Conservation (phyloP, 2,113 vertebrate species). For the Marmota flaviventris region DNA sequence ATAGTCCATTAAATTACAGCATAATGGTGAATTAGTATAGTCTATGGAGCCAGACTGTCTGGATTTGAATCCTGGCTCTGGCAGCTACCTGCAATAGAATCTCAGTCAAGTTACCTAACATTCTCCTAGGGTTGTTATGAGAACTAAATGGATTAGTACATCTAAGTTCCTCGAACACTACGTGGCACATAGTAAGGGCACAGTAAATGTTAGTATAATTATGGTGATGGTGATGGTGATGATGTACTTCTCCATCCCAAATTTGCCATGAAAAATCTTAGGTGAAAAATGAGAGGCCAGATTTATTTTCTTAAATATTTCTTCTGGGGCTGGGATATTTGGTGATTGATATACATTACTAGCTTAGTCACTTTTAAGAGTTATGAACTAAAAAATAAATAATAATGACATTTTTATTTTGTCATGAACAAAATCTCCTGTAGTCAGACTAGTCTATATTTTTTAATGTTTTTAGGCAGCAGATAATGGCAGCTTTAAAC, state of each 20-base stretch:
- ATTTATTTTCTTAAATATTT: slow-evolving; percentile 10
- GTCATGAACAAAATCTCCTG: not conserved
- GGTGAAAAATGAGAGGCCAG: not conserved
- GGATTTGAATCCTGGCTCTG: not conserved
- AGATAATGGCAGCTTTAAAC: slow-evolving; percentile 99
- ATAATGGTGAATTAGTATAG: not conserved
- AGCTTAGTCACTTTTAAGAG: not conserved
- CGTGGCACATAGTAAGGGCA: not conserved
- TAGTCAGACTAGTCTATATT: slow-evolving; percentile 64
- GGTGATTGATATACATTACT: not conserved
- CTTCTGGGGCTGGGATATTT: slow-evolving; percentile 6
- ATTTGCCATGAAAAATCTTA: not conserved
- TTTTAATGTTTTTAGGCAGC: slow-evolving; percentile 90
- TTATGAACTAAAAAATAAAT: not conserved
- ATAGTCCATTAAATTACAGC: not conserved
- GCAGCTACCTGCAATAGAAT: not conserved
- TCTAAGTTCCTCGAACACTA: not conserved
- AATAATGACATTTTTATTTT: slow-evolving; percentile 22
- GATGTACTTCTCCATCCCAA: not conserved
- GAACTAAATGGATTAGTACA: not conserved
- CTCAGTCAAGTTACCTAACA: not conserved
- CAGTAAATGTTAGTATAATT: not conserved
- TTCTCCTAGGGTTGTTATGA: not conserved
- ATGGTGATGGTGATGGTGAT: not conserved
- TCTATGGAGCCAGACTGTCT: not conserved